Base-by-base conservation (phyloP, 1,140 invertebrate genomes). In the Drosophila bipectinata region DNA sequence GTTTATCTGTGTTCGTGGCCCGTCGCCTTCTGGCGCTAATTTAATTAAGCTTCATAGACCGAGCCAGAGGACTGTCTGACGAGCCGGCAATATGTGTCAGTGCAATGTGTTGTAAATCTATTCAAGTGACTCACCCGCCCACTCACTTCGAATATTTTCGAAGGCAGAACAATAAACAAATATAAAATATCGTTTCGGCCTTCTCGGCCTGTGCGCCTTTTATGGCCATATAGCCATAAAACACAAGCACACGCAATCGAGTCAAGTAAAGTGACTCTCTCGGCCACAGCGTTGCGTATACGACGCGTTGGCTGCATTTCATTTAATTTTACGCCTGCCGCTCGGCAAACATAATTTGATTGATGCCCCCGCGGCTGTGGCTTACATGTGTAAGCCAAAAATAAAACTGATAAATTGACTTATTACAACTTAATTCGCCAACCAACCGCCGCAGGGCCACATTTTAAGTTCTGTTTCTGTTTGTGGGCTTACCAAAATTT, bases 1-100 rank as follows among this genome's bases (percentile, higher is more conserved):
- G 72, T 76, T 55, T 69, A 60, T 76, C 56, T 77, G 57, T 54
- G 34, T 55, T 76, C 77, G 77, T 74, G 74, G 58, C 69, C 67
- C 55, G 73, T 53, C 74, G 73, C 80, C 72, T 84, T 64, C 80
- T 77, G 62, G 57, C 73, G 82, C 82, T 87, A 89, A 87, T 87
- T 87, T 87, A 87, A 87, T 87, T 87, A 87, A 87, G 83, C 74
- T 47, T 60, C 74, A 72, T 75, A 82, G 83, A 68, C 71, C 41
- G 18, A 24, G n/a, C 15, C 10, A 47, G 15, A 44, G 39, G 39
- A 39, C 57, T 61, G 24, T 68, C 60, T 59, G 76, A 76, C 79
- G 47, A 72, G 24, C 54, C 51, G 63, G 58, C 73, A 76, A 83
- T 79, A 80, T 87, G 75, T 82, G 82, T 79, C 82, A 82, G 62